A percentile compares a stretch with the other conserved stretches of the same genome.
phyloP scores from a whole-genome alignment of 2,888 invertebrate genomes.

The Actias luna region DNA sequence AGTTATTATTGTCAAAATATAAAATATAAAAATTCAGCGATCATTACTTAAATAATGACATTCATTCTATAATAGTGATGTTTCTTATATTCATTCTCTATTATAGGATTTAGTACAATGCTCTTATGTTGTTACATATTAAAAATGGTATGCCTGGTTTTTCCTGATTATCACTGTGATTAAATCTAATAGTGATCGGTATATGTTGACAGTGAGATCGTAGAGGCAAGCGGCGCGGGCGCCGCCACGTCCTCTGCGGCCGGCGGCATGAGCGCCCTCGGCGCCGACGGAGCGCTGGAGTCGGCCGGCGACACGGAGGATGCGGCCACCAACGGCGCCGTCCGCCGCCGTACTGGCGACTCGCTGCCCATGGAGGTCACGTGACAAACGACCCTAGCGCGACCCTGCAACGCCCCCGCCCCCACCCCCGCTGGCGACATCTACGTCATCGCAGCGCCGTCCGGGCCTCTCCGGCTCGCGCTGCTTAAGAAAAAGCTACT shows the following conservation, averaged over 20 bases:
- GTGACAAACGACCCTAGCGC: constrained; percentile 52
- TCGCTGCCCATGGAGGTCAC: constrained; percentile 75
- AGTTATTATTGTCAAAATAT: no score
- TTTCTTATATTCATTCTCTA: no score
- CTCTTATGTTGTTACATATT: no score
- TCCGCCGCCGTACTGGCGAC: constrained; percentile 52
- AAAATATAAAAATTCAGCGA: no score
- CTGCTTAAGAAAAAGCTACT: background rate
- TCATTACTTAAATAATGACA: no score
- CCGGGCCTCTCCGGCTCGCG: background rate
- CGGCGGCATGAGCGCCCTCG: constrained; percentile 18
- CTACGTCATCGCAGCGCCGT: background rate
- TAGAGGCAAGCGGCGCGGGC: constrained; percentile 50
- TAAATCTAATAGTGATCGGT: background rate
- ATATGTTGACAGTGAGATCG: constrained; percentile 47
- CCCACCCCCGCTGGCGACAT: constrained; percentile 14
- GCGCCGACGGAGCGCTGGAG: constrained; percentile 21
- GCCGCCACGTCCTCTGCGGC: constrained; percentile 32
- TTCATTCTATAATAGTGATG: no score
- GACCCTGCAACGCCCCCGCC: constrained; percentile 21
- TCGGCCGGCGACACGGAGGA: constrained; percentile 22
- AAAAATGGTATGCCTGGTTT: no score
- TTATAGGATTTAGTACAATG: no score
- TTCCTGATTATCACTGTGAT: no score
- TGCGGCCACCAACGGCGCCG: constrained; percentile 41